These are phyloP conservation scores for Pogonognathellus flavescens DNA, from an alignment of 1,140 invertebrate genomes.

Conservation along the genomic window DNA sequence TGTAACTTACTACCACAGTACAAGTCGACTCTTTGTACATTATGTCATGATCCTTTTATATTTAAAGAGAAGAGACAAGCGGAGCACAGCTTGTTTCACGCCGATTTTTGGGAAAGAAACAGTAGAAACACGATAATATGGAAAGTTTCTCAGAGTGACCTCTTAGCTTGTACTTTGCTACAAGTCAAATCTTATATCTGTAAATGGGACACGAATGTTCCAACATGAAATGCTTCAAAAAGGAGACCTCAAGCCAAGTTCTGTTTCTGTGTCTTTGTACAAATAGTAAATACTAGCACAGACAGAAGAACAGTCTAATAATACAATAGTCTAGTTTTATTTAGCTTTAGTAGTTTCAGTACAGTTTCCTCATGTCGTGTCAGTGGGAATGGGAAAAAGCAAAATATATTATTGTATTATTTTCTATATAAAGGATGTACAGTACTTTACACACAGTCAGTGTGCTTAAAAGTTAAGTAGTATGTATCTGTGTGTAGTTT, in stretches of 20 bases:
- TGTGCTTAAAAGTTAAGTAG: no score
- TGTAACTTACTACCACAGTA: background rate
- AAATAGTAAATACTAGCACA: background rate
- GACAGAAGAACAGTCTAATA: no score
- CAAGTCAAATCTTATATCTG: background rate
- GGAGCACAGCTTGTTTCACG: background rate
- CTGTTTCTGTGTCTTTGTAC: background rate
- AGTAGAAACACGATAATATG: background rate
- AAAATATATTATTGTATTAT: no score
- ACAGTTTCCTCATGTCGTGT: background rate
- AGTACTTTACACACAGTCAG: no score
- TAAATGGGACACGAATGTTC: background rate
- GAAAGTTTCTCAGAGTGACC: slow-evolving; percentile 34
- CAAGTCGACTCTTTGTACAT: background rate
- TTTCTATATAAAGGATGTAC: no score
- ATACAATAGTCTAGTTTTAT: background rate
- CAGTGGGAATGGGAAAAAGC: slow-evolving; percentile 26
- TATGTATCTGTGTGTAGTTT: no score
- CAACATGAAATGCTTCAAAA: background rate
- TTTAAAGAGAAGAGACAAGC: slow-evolving; percentile 19
- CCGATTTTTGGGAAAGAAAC: slow-evolving; percentile 35
- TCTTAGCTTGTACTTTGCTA: background rate
- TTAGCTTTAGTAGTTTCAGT: background rate
- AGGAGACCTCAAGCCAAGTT: slow-evolving; percentile 26
- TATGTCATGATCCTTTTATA: slow-evolving; percentile 53